Evolutionary conservation across 2,113 vertebrate species (phyloP).

Genomic region (Burhinus oedicnemus): DNA sequence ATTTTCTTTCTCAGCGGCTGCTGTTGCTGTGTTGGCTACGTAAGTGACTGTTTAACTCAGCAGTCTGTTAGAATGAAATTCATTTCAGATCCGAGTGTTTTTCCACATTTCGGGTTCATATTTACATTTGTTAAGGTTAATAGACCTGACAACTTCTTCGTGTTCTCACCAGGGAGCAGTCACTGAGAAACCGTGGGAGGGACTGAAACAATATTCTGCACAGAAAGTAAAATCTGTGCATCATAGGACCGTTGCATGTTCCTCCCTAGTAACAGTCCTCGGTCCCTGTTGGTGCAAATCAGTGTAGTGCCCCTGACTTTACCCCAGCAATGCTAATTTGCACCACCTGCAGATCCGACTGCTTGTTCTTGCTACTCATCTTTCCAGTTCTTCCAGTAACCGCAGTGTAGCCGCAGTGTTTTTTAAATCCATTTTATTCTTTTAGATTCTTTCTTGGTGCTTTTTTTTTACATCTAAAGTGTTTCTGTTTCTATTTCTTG

Average conservation of each 20-base stretch:
- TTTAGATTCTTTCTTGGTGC: not conserved
- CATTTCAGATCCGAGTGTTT: slow-evolving; percentile 47
- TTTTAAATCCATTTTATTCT: not conserved
- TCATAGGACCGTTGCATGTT: not conserved
- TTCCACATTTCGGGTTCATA: slow-evolving; percentile 54
- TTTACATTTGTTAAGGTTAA: slow-evolving; percentile 75
- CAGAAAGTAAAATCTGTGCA: not conserved
- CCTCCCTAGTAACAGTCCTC: not conserved
- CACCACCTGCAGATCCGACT: not conserved
- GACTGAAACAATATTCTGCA: slow-evolving; percentile 17
- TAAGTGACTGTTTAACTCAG: slow-evolving; percentile 45
- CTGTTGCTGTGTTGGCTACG: not conserved
- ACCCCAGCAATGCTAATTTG: not conserved
- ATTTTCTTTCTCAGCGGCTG: not conserved
- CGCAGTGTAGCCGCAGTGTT: accelerated
- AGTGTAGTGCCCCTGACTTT: not conserved
- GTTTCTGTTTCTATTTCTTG: not conserved
- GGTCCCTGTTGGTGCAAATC: not conserved
- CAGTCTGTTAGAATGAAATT: slow-evolving; percentile 62
- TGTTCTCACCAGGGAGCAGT: slow-evolving; percentile 66
- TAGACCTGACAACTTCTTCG: slow-evolving; percentile 69
- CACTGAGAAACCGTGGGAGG: slow-evolving; percentile 13
- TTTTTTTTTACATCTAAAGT: not conserved
- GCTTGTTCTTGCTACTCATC: not conserved
- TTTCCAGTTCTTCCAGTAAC: not conserved